Conservation (phyloP, 2,113 vertebrate species). For the Colistium nudipinnis region DNA sequence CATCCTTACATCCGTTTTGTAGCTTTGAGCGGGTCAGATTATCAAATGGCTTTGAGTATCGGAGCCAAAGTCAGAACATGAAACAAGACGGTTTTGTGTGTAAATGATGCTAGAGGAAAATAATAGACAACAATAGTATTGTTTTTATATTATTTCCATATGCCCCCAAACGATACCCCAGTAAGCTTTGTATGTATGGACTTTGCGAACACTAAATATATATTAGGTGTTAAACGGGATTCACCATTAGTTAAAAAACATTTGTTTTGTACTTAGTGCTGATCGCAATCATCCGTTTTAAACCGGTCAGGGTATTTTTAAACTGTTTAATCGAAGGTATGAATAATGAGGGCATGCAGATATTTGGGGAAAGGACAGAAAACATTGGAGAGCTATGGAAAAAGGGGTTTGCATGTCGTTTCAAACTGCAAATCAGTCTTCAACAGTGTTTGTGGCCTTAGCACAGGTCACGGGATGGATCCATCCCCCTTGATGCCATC, state of each 20-base stretch:
- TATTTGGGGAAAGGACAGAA: slow-evolving; percentile 39
- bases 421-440: slow-evolving; percentile 27
- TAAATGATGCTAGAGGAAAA: slow-evolving; percentile 51
- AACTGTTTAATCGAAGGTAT: slow-evolving; percentile 54
- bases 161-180: slow-evolving; percentile 52
- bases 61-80: slow-evolving; percentile 55
- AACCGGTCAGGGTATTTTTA: slow-evolving; percentile 68
- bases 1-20: slow-evolving; percentile 57
- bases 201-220: slow-evolving; percentile 70
- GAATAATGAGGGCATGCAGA: slow-evolving; percentile 41
- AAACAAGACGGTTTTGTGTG: slow-evolving; percentile 46
- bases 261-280: slow-evolving; percentile 75
- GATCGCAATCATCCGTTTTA: slow-evolving; percentile 70
- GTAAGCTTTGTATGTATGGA: slow-evolving; percentile 73
- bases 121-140: slow-evolving; percentile 52
- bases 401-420: slow-evolving; percentile 41
- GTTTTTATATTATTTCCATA: slow-evolving; percentile 66
- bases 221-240: slow-evolving; percentile 65
- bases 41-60: slow-evolving; percentile 37
- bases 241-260: slow-evolving; percentile 63
- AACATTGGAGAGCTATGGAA: slow-evolving; percentile 1
- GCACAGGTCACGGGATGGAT: slow-evolving; percentile 58
- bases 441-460: slow-evolving; percentile 56
- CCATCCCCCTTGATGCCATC: slow-evolving; percentile 54
- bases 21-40: slow-evolving; percentile 65